phyloP scores from a whole-genome alignment of 1,140 invertebrate species.

The Lanistes nyassanus region DNA sequence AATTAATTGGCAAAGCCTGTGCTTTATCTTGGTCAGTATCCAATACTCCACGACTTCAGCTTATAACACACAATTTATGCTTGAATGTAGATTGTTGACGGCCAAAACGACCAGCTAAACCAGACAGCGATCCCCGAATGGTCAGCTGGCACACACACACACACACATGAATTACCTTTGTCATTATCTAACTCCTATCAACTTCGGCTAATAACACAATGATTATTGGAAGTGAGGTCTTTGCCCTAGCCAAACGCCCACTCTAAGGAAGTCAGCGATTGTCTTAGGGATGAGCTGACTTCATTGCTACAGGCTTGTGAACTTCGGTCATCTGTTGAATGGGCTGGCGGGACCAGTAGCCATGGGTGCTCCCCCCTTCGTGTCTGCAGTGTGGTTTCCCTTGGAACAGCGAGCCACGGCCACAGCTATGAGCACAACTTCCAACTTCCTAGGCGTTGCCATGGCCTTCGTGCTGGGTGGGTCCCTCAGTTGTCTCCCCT shows the following conservation, averaged over 20 bases:
- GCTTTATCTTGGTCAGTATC: too few species aligned
- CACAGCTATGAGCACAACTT: constrained; percentile 50
- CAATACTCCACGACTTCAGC: too few species aligned
- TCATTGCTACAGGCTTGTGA: constrained; percentile 45
- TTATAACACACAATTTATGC: too few species aligned
- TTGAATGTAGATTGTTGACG: too few species aligned
- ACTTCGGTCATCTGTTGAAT: constrained; percentile 48
- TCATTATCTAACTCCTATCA: too few species aligned
- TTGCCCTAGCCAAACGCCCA: not conserved
- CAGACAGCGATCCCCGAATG: not conserved
- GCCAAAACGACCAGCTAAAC: not conserved
- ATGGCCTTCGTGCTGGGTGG: constrained; percentile 7
- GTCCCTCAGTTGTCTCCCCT: too few species aligned
- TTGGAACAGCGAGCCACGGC: constrained; percentile 56
- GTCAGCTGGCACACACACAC: not conserved
- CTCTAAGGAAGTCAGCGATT: too few species aligned
- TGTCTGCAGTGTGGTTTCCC: constrained; percentile 57
- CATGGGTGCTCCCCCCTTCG: constrained; percentile 53
- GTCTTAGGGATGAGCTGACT: not conserved
- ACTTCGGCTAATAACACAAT: not conserved
- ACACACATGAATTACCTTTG: too few species aligned
- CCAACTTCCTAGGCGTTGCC: constrained; percentile 47
- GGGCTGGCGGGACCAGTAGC: constrained; percentile 60
- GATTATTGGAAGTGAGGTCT: not conserved
- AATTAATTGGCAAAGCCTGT: too few species aligned